Evolutionary conservation across 1,140 invertebrate species (phyloP), one percentile per base, ranked within the genome.

Genomic region (Hetaerina americana): DNA sequence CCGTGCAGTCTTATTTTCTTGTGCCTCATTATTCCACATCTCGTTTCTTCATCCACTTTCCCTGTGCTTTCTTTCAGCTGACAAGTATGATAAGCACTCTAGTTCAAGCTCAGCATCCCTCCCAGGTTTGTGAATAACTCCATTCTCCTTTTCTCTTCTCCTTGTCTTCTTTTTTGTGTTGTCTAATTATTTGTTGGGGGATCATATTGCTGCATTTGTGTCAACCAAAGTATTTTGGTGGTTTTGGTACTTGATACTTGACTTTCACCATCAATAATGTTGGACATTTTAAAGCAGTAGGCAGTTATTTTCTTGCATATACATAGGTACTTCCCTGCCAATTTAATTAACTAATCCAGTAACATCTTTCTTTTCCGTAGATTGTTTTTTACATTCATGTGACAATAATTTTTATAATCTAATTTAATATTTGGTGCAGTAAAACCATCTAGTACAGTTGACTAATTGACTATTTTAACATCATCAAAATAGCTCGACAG

Each of bases 71-170:
- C 40, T 57, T 28, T 68, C 81, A 79, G 81, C 83, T 80, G 86
- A 88, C 78, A 86, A 88, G 80, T 87, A 85, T 81, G 86, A 88
- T 84, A 88, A 87, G 82, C 85, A 85, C 76, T 88, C 86, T 82
- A 86, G 84, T 79, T 87, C 86, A 79, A 88, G 85, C 80, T 87
- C 86, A 77, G 83, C 85, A 76, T 87, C 86, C 75, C 79, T 87
- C 77, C 84, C 86, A 87, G 87, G 87, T 88, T 83, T 83, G 84
- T 85, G 40, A 57, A 57, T 57, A 57, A 12, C 29, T 73, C 31
- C 29, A 26, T 72, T 71, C 22, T 15, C 31, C 28, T 26, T 68
- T 73, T 12, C 27, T 68, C 80, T 69, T 15, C n/a, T 70, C 28
- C 28, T 24, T 73, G 49, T 66, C 26, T 26, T 68, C 24, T 67